Evolutionary conservation across 2,113 vertebrate genomes (phyloP), one percentile per base, ranked within the genome.

Genomic region (Oophaga pumilio): DNA sequence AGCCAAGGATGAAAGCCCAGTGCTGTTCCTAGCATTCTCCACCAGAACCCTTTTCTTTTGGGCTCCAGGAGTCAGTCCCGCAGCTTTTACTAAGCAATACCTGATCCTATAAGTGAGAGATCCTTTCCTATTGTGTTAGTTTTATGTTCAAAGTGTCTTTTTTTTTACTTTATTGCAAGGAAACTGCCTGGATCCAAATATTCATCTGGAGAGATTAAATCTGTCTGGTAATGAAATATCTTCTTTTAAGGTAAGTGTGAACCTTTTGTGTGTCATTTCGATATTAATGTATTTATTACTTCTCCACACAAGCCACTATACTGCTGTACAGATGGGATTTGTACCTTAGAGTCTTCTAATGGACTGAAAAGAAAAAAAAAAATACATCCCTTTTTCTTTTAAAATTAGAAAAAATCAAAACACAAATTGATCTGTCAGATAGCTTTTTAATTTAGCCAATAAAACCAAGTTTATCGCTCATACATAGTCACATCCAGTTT

Each of bases 141-240:
- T 49, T 50, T 50, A 76, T 76, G 8, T 50, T 20, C 17, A 62
- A 68, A 24, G n/a, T 68, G 66, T 33, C 69, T 76, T n/a, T 59
- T 17, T 71, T 86, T 89, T 87, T n/a, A 82, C 85, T 89, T 87
- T n/a, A 82, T 88, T 91, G 90, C 20, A 92, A 97, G 97, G 96
- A 79, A 90, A 90, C 62, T 92, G 92, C 90, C 94, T 98, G 90
- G 95, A 96, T 90, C 90, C 89, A 73, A 97, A 96, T 91, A 90
- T 92, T 87, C 91, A 90, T 88, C 91, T 98, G 87, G 94, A 97
- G 91, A 93, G 85, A 91, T 92, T 97, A 90, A 98, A 97, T 91
- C 94, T 98, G 28, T 97, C 97, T 26, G 96, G 96, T n/a, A 98
- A 98, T 91, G 95, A 92, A 91, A 95, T 98, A 90, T 92, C 89